Evolutionary conservation across 2,797 vertebrate genomes (phyloP).

Genomic region (Florisuga fusca): DNA sequence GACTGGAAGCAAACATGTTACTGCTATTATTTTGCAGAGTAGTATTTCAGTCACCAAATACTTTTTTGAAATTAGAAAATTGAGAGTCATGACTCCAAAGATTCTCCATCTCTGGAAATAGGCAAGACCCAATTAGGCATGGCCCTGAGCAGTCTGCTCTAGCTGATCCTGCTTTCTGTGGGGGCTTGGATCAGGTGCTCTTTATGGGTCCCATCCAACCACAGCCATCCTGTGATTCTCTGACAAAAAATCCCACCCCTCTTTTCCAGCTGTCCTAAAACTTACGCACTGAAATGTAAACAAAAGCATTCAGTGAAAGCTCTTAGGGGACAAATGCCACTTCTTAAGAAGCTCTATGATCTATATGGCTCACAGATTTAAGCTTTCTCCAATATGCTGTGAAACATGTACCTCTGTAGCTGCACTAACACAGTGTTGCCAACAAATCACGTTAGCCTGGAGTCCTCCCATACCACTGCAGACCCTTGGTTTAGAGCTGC

Average conservation of each 20-base stretch:
- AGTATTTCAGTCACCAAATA: neutral
- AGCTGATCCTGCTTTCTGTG: neutral
- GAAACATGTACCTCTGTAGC: neutral
- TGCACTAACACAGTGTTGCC: neutral
- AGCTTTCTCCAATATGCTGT: neutral
- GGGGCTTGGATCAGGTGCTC: fast-evolving
- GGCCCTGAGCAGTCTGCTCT: neutral
- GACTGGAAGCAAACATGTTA: neutral
- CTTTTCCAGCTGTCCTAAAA: neutral
- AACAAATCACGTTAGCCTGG: neutral
- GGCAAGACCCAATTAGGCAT: neutral
- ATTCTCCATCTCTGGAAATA: neutral
- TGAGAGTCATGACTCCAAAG: neutral
- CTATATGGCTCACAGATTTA: neutral
- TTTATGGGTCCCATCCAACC: neutral
- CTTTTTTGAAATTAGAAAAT: neutral
- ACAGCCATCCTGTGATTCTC: neutral
- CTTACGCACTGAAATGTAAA: neutral
- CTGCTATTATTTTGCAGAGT: neutral
- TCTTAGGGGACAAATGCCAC: neutral
- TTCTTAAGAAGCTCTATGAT: neutral
- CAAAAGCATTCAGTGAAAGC: neutral
- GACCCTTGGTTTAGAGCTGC: neutral
- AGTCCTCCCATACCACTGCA: neutral
- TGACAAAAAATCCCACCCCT: neutral